These are phyloP conservation scores for Hipparchia semele DNA, from an alignment of 2,888 invertebrate genomes.

Conservation along the genomic window DNA sequence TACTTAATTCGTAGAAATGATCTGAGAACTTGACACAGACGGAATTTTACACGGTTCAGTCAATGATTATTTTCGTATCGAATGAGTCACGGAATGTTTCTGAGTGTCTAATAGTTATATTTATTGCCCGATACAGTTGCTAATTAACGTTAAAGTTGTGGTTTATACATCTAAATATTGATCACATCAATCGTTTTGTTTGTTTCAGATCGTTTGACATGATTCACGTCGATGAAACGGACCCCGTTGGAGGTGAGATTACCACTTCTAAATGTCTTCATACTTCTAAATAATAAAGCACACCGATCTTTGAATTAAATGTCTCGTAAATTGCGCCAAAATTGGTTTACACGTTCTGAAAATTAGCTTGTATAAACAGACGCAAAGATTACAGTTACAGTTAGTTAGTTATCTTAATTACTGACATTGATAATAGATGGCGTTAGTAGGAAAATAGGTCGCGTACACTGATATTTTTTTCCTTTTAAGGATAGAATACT, in stretches of 20 bases:
- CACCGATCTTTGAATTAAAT: too few relatives aligned
- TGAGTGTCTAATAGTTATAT: conserved; percentile 6
- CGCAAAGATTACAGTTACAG: too few relatives aligned
- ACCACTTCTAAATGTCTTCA: neutral
- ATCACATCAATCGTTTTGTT: conserved; percentile 37
- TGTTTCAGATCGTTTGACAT: conserved; percentile 83
- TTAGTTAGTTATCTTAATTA: too few relatives aligned
- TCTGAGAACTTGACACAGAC: conserved; percentile 23
- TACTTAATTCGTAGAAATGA: neutral
- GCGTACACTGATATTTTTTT: too few relatives aligned
- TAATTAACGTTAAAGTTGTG: neutral
- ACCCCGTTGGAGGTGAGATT: conserved; percentile 93
- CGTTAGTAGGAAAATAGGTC: too few relatives aligned
- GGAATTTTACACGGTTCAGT: conserved; percentile 29
- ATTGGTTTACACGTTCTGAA: too few relatives aligned
- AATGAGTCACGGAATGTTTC: conserved; percentile 31
- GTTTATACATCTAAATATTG: too few relatives aligned
- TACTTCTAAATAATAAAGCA: too few relatives aligned
- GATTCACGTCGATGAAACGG: conserved; percentile 95
- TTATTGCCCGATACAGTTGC: conserved; percentile 1
- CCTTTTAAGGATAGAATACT: too few relatives aligned
- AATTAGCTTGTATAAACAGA: too few relatives aligned
- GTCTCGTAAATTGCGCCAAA: too few relatives aligned
- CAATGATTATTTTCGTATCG: conserved; percentile 24
- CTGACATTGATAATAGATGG: too few relatives aligned